These are phyloP conservation scores for Catocala fraxini DNA, from an alignment of 2,888 invertebrate species.

Conservation along the genomic window DNA sequence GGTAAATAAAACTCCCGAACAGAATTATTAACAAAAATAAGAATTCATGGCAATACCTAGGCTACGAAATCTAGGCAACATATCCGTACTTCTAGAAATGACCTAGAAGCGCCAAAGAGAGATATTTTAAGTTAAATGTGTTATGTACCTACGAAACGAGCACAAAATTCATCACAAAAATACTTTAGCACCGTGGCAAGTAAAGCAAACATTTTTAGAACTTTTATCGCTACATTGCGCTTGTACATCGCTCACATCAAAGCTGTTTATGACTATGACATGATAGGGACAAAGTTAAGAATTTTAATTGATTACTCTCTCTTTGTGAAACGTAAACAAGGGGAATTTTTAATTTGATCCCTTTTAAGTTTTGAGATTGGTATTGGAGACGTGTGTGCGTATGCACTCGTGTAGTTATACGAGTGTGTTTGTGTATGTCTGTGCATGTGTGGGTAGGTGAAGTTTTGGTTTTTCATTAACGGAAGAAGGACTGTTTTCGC, in stretches of 20 bases:
- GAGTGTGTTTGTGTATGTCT: slow-evolving; percentile 12
- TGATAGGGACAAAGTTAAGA: slow-evolving; percentile 62
- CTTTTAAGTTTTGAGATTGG: slow-evolving; percentile 51
- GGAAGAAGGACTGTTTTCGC: slow-evolving; percentile 15
- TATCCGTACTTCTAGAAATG: too few relatives aligned
- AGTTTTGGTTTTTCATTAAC: slow-evolving; percentile 21
- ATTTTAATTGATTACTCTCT: slow-evolving; percentile 69
- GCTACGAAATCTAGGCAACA: too few relatives aligned
- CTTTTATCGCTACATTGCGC: slow-evolving; percentile 56
- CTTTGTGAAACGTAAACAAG: slow-evolving; percentile 73
- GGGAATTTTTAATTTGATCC: slow-evolving; percentile 73
- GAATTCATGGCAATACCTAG: too few relatives aligned
- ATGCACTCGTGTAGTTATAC: slow-evolving; percentile 27
- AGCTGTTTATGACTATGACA: slow-evolving; percentile 72
- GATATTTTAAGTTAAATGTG: too few relatives aligned
- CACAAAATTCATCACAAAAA: slow-evolving; percentile 10
- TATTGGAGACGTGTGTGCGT: slow-evolving; percentile 48
- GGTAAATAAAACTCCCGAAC: too few relatives aligned
- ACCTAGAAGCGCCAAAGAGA: too few relatives aligned
- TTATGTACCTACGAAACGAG: background rate
- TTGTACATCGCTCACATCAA: slow-evolving; percentile 59
- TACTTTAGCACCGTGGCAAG: slow-evolving; percentile 14
- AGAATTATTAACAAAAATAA: too few relatives aligned
- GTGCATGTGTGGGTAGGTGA: slow-evolving; percentile 20
- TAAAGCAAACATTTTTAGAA: slow-evolving; percentile 52